A percentile compares a stretch with the other conserved stretches of the same genome.
phyloP scores from a whole-genome alignment of 2,888 invertebrate genomes.

The Dryobota labecula region DNA sequence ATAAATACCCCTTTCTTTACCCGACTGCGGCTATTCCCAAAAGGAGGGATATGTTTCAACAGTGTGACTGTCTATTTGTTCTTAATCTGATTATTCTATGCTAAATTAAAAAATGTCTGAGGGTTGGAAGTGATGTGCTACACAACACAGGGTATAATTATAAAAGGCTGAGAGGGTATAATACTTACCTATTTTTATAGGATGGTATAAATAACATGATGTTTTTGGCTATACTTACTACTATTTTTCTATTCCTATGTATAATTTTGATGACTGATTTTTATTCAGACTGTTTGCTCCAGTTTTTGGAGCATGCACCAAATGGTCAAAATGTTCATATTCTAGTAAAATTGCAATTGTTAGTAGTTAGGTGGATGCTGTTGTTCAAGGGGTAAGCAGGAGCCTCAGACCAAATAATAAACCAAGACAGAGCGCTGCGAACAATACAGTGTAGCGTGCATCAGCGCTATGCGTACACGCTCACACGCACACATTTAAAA shows the following conservation, averaged over 20 bases:
- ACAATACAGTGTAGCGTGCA: too few relatives aligned
- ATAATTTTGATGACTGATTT: conserved; percentile 25
- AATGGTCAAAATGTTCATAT: background rate
- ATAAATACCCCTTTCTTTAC: background rate
- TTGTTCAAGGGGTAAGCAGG: too few relatives aligned
- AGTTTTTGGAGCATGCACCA: background rate
- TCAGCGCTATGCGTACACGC: too few relatives aligned
- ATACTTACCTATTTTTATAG: conserved; percentile 30
- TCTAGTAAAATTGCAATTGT: background rate
- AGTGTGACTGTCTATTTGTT: background rate
- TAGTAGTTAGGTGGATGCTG: background rate
- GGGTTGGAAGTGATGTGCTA: conserved; percentile 15
- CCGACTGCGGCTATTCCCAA: background rate
- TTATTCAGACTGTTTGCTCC: background rate
- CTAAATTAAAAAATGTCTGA: conserved; percentile 11
- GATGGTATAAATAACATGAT: background rate
- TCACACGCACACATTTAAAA: too few relatives aligned
- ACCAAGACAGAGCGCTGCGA: too few relatives aligned
- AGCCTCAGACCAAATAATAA: too few relatives aligned
- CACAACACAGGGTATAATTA: conserved; percentile 43
- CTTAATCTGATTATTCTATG: too few relatives aligned
- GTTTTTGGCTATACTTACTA: conserved; percentile 23
- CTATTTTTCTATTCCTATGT: background rate
- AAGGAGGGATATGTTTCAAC: background rate
- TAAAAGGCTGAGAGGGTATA: conserved; percentile 38